Base-by-base conservation (phyloP, 2,888 invertebrate species). In the Caenorhabditis sulstoni region DNA sequence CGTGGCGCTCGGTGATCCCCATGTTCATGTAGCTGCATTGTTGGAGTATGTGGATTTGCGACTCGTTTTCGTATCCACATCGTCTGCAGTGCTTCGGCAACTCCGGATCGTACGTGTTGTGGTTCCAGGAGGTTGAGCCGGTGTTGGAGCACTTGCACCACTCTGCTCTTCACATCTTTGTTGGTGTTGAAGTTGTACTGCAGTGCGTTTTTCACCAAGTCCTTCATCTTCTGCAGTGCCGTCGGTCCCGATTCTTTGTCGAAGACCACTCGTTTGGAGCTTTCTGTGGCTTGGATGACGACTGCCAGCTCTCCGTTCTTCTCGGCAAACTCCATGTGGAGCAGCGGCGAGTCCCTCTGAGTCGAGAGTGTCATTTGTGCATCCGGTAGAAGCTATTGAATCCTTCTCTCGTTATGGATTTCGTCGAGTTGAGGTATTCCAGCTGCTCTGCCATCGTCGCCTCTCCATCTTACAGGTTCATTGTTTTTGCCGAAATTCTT, bases 371-470 rank as follows among this genome's bases (percentile, higher is more conserved):
- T n/a, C n/a, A n/a, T n/a, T n/a, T n/a, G n/a, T n/a, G n/a, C n/a
- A n/a, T n/a, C n/a, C n/a, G n/a, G n/a, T n/a, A n/a, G n/a, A n/a
- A n/a, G n/a, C n/a, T n/a, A n/a, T n/a, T n/a, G n/a, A n/a, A n/a
- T n/a, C n/a, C n/a, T n/a, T n/a, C n/a, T n/a, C n/a, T n/a, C 47
- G 66, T 35, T 5, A 39, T 58, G 50, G 58, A 58, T 14, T n/a
- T n/a, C n/a, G n/a, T n/a, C n/a, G 22, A n/a, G 16, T 16, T 58
- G 39, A 49, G 58, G 1, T 58, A 57, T 12, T 47, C 37, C 1
- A 14, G 23, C 7, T 37, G 35, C 22, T 49, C 39, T 7, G 12
- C 20, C 8, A 58, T 14, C n/a, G 9, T 47, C 14, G 4, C 12
- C 4, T 58, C 59, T 16, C 9, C 29, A 16, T 41, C 58, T 16